Conservation (phyloP, 2,113 vertebrate species). For the Pluvianellus socialis region DNA sequence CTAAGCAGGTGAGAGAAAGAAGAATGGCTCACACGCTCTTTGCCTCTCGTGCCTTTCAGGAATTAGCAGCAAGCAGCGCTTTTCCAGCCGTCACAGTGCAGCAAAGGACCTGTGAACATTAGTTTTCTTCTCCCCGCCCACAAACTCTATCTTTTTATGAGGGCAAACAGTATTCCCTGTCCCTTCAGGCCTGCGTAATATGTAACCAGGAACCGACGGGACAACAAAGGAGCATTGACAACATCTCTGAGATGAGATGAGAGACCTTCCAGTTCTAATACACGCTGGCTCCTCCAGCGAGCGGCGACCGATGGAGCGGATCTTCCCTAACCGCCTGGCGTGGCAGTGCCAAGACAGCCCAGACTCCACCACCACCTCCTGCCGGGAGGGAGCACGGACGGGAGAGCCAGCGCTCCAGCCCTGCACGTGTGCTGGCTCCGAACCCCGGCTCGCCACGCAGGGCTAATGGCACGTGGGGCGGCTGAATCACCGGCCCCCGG, state of each 20-base stretch:
- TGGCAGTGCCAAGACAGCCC: neutral
- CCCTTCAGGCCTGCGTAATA: neutral
- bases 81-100: neutral
- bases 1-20: neutral
- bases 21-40: neutral
- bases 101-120: neutral
- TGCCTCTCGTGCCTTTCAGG: neutral
- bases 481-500: neutral
- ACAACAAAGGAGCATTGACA: neutral
- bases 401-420: neutral
- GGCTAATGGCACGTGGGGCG: neutral
- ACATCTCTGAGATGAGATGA: neutral
- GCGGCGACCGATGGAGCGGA: neutral
- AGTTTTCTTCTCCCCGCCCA: neutral
- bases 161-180: neutral
- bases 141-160: neutral
- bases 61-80: neutral
- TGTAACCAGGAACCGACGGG: neutral
- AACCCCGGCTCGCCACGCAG: neutral
- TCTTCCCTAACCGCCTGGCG: neutral
- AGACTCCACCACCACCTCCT: neutral
- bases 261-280: too few relatives aligned
- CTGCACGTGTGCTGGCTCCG: neutral
- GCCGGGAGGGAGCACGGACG: neutral
- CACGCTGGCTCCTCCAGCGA: fast-evolving